phyloP scores from a whole-genome alignment of 2,888 invertebrate species.

The Drosophila ustulata region DNA sequence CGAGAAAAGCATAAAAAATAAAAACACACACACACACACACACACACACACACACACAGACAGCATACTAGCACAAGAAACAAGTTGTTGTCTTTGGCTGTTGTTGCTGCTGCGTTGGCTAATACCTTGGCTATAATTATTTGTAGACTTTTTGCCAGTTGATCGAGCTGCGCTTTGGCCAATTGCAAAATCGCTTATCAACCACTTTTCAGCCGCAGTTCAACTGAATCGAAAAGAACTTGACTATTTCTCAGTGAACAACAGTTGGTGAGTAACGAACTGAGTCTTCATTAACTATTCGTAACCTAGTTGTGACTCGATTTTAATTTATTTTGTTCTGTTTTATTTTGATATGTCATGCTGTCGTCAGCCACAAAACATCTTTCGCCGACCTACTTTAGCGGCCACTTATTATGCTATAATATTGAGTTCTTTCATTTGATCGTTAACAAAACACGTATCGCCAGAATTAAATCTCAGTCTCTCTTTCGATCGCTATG shows the following conservation, averaged over 20 bases:
- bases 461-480: neutral
- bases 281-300: conserved; percentile 8
- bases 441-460: conserved; percentile 5
- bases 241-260: neutral
- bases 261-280: neutral
- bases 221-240: conserved; percentile 14
- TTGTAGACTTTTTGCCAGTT: conserved; percentile 57
- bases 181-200: conserved; percentile 62
- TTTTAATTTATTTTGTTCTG: conserved; percentile 1
- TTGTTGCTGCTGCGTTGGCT: conserved; percentile 49
- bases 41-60: conserved; percentile 24
- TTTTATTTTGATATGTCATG: conserved; percentile 15
- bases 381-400: conserved; percentile 38
- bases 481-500: neutral
- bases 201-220: conserved; percentile 13
- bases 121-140: conserved; percentile 68
- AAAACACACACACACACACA: conserved; percentile 26
- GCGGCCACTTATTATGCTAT: neutral
- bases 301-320: conserved; percentile 16
- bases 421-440: conserved; percentile 10
- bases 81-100: conserved; percentile 31
- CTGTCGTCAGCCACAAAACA: conserved; percentile 20
- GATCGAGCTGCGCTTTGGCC: conserved; percentile 33
- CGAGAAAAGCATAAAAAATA: conserved; percentile 33
- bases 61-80: conserved; percentile 7